Conservation (phyloP, 2,113 vertebrate species). For the Corynorhinus townsendii region DNA sequence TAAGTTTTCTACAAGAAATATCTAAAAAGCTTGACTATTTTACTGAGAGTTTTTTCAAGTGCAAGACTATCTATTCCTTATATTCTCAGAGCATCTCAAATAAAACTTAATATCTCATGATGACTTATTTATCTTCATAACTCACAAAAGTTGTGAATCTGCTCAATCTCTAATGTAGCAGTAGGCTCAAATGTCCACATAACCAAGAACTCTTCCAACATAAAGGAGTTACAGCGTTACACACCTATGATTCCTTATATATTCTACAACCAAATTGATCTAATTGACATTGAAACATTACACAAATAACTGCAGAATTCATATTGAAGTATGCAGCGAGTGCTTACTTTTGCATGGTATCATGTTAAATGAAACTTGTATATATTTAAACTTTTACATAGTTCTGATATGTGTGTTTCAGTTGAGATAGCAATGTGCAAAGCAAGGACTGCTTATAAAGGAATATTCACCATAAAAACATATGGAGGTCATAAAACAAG, state of each 20-base stretch:
- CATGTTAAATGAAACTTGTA: constrained; percentile 10
- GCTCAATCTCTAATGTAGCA: background rate
- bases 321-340: background rate
- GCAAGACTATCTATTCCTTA: background rate
- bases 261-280: background rate
- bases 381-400: background rate
- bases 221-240: background rate
- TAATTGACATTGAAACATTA: background rate
- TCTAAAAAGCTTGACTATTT: background rate
- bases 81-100: background rate
- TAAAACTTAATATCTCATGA: background rate
- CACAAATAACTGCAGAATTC: background rate
- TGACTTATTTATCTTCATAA: background rate
- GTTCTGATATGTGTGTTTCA: background rate
- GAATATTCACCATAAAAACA: background rate
- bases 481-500: background rate
- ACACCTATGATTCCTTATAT: background rate
- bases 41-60: background rate
- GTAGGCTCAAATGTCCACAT: background rate
- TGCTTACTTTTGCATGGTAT: background rate
- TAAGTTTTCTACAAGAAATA: background rate
- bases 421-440: background rate
- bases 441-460: background rate
- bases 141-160: background rate
- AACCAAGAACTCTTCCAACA: background rate